phyloP scores from a whole-genome alignment of 2,888 invertebrate genomes.

The Cyclophora punctaria region DNA sequence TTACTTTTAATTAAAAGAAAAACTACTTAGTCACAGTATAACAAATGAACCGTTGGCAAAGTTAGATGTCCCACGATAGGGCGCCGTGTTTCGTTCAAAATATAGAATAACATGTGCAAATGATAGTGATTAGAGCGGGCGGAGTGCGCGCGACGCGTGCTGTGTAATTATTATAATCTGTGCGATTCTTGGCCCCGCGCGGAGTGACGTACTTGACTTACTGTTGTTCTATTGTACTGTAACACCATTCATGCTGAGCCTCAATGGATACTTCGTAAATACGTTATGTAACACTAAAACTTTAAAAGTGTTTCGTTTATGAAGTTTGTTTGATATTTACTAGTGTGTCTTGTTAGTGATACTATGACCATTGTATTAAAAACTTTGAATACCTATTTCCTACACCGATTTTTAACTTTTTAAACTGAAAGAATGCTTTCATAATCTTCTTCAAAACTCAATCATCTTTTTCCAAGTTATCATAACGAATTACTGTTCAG shows the following conservation, averaged over 20 bases:
- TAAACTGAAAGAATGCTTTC: too few species aligned
- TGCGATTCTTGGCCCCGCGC: slow-evolving; percentile 11
- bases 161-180: slow-evolving; percentile 70
- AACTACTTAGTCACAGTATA: too few species aligned
- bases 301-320: not conserved
- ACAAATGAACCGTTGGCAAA: slow-evolving; percentile 10
- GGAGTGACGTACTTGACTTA: slow-evolving; percentile 25
- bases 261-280: slow-evolving; percentile 12
- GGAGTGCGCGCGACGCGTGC: slow-evolving; percentile 58
- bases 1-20: too few species aligned
- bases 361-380: too few species aligned
- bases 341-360: too few species aligned
- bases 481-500: too few species aligned
- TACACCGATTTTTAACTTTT: too few species aligned
- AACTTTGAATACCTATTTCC: too few species aligned
- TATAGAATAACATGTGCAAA: slow-evolving; percentile 71
- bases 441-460: too few species aligned
- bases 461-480: too few species aligned
- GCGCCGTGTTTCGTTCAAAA: slow-evolving; percentile 55
- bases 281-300: slow-evolving; percentile 3
- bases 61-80: slow-evolving; percentile 52
- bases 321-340: too few species aligned
- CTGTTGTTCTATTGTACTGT: slow-evolving; percentile 24
- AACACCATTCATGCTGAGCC: slow-evolving; percentile 12
- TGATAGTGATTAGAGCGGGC: slow-evolving; percentile 64